phyloP scores from a whole-genome alignment of 2,113 vertebrate genomes.

The Pionites leucogaster region DNA sequence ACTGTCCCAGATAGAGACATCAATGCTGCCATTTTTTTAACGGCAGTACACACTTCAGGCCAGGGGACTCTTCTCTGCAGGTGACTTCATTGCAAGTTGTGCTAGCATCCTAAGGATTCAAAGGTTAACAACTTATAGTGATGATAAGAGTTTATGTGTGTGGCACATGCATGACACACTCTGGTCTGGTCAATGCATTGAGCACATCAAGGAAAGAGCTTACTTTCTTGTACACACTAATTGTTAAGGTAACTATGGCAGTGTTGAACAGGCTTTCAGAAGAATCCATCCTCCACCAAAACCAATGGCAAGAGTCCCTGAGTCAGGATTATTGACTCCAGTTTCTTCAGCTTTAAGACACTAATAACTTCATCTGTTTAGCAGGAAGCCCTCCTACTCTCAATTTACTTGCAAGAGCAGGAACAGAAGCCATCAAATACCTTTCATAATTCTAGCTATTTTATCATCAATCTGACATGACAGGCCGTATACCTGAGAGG shows the following conservation, averaged over 20 bases:
- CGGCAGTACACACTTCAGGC: background rate
- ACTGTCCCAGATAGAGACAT: background rate
- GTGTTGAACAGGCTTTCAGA: background rate
- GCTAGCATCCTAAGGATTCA: background rate
- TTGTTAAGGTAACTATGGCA: background rate
- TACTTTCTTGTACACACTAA: background rate
- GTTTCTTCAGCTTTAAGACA: background rate
- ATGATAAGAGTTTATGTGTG: too few relatives aligned
- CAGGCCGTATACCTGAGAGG: background rate
- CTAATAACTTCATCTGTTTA: background rate
- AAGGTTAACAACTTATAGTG: background rate
- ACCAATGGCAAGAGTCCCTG: background rate
- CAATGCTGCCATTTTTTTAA: background rate
- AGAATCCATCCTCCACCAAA: background rate
- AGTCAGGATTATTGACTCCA: background rate
- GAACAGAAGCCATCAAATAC: background rate
- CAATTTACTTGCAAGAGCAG: background rate
- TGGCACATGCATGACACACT: background rate
- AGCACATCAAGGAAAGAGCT: background rate
- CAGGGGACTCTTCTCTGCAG: background rate
- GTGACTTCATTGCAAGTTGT: background rate
- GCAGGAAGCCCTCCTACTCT: background rate
- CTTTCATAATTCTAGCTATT: background rate
- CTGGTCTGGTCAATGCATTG: background rate
- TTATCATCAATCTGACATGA: conserved; percentile 10